A percentile compares a stretch with the other conserved stretches of the same genome.
These are phyloP conservation scores for Macquaria ambigua DNA, from an alignment of 2,113 vertebrate species.

Conservation along the genomic window DNA sequence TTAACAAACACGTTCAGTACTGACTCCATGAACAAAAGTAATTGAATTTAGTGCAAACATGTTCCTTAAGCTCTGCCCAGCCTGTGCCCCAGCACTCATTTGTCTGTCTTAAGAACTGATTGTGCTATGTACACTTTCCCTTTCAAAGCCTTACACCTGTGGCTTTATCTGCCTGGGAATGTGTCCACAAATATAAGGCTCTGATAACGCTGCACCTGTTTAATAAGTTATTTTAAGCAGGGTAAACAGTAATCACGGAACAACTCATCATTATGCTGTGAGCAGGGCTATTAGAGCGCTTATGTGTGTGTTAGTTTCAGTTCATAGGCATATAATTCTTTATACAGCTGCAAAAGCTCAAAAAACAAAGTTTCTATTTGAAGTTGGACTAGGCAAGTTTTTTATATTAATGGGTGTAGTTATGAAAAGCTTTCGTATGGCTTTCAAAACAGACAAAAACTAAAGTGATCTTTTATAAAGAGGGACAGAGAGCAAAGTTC, in stretches of 20 bases:
- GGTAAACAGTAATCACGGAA: slow-evolving; percentile 77
- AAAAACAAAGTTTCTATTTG: slow-evolving; percentile 14
- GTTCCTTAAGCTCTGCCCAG: slow-evolving; percentile 25
- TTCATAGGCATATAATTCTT: slow-evolving; percentile 44
- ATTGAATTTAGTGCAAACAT: slow-evolving; percentile 64
- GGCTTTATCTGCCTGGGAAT: slow-evolving; percentile 71
- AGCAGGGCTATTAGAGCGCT: slow-evolving; percentile 62
- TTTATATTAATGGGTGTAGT: slow-evolving; percentile 39
- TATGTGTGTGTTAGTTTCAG: slow-evolving; percentile 50
- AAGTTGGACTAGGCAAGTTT: slow-evolving; percentile 1
- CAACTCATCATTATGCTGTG: slow-evolving; percentile 63
- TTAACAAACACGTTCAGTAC: slow-evolving; percentile 44
- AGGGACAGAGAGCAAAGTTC: slow-evolving; percentile 34
- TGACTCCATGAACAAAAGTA: slow-evolving; percentile 40
- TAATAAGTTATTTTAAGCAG: slow-evolving; percentile 63
- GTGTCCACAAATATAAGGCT: slow-evolving; percentile 54
- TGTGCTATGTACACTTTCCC: slow-evolving; percentile 72
- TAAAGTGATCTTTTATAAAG: slow-evolving; percentile 38
- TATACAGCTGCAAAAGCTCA: slow-evolving; percentile 63
- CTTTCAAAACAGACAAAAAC: slow-evolving; percentile 60
- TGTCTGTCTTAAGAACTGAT: slow-evolving; percentile 57
- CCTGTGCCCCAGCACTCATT: slow-evolving; percentile 43
- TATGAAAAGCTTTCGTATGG: slow-evolving; percentile 35
- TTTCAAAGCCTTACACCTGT: slow-evolving; percentile 77
- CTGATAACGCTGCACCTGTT: slow-evolving; percentile 77